phyloP scores from a whole-genome alignment of 1,140 invertebrate species.

The Listronotus bonariensis region DNA sequence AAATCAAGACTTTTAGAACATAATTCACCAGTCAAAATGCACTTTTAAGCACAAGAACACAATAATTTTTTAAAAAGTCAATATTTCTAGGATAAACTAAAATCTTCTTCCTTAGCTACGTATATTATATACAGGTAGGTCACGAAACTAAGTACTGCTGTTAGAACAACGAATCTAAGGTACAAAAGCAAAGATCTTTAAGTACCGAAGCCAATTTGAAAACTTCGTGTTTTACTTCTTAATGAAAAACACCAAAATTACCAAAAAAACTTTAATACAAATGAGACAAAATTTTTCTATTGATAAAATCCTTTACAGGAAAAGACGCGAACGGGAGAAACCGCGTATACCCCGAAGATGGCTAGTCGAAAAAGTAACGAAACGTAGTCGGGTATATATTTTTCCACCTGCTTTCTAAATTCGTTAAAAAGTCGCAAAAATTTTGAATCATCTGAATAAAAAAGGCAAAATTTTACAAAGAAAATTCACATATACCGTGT shows the following conservation, averaged over 20 bases:
- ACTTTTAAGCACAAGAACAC: conserved; percentile 4
- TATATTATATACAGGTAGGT: conserved; percentile 38
- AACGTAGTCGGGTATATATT: conserved; percentile 21
- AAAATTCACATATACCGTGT: too few relatives aligned
- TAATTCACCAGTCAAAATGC: conserved; percentile 21
- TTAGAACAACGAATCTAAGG: conserved; percentile 28
- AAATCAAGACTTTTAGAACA: conserved; percentile 32
- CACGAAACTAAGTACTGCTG: conserved; percentile 27
- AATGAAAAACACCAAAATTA: conserved; percentile 2
- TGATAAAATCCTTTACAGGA: conserved; percentile 28
- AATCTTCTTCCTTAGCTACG: conserved; percentile 10
- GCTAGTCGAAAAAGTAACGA: conserved; percentile 10
- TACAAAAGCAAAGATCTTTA: conserved; percentile 33
- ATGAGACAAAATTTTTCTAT: conserved; percentile 2
- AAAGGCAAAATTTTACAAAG: too few relatives aligned
- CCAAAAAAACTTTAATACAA: too few relatives aligned
- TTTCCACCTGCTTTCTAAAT: conserved; percentile 19
- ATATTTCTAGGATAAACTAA: background rate
- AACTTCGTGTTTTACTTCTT: background rate
- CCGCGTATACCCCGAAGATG: conserved; percentile 30
- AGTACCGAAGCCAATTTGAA: conserved; percentile 11
- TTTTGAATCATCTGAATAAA: conserved; percentile 19
- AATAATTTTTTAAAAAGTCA: background rate
- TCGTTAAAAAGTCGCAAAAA: conserved; percentile 10
- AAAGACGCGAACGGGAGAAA: conserved; percentile 31